Conservation (phyloP, 2,888 invertebrate genomes). For the Digitonthophagus gazella region DNA sequence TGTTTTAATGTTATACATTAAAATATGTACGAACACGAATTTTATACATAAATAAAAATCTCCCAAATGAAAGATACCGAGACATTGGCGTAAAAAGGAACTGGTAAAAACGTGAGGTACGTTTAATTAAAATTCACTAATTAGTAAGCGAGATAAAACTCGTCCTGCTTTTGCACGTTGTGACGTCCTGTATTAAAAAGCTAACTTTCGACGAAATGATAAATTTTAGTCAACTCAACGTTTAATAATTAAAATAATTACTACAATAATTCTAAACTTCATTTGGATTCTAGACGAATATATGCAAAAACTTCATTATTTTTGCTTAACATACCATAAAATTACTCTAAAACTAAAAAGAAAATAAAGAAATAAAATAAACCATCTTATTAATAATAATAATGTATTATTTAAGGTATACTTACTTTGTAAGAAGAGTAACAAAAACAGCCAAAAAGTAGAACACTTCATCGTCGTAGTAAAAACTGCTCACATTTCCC, state of each 20-base stretch:
- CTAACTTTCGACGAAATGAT: too few species aligned
- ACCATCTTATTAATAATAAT: neutral
- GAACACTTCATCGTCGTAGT: constrained; percentile 35
- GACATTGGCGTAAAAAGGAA: neutral
- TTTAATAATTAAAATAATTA: too few species aligned
- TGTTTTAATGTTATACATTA: too few species aligned
- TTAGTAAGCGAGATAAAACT: neutral
- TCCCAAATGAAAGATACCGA: too few species aligned
- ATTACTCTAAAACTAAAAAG: neutral
- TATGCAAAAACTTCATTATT: too few species aligned
- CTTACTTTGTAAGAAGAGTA: constrained; percentile 41
- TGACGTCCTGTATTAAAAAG: neutral
- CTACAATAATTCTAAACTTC: too few species aligned
- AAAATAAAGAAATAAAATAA: neutral
- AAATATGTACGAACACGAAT: too few species aligned
- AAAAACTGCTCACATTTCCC: constrained; percentile 24
- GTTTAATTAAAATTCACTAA: neutral
- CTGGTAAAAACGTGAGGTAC: neutral
- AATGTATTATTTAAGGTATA: constrained; percentile 15
- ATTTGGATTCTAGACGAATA: too few species aligned
- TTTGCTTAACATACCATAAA: too few species aligned
- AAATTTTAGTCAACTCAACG: too few species aligned
- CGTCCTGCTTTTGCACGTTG: neutral
- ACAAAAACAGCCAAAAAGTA: constrained; percentile 37
- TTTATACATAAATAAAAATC: too few species aligned